Evolutionary conservation across 2,113 vertebrate species (phyloP).

Genomic region (Sigmodon hispidus): DNA sequence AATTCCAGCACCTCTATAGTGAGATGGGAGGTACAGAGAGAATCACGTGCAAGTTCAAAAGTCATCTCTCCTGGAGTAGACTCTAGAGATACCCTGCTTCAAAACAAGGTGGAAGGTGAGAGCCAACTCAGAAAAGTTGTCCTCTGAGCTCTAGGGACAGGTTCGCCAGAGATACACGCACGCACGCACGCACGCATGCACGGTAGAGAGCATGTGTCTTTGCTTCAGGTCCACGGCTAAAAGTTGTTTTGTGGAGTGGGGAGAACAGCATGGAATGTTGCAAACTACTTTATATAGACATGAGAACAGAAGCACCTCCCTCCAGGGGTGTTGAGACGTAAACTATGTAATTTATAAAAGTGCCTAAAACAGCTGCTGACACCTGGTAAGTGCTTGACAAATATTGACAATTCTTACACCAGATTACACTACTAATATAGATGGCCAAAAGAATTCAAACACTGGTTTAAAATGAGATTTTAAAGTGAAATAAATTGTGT

Average conservation of each 20-base stretch:
- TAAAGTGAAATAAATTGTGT: constrained; percentile 52
- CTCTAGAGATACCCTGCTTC: not conserved
- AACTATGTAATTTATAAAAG: not conserved
- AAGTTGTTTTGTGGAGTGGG: not conserved
- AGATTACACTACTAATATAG: not conserved
- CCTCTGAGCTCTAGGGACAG: not conserved
- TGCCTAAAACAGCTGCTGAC: not conserved
- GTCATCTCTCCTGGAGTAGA: not conserved
- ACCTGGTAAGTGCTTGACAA: constrained; percentile 2
- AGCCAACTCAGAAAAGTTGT: not conserved
- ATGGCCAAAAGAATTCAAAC: constrained; percentile 2
- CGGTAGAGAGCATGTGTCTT: not conserved
- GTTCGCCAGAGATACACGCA: not conserved
- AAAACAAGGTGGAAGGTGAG: not conserved
- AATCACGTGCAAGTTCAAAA: not conserved
- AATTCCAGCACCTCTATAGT: not conserved
- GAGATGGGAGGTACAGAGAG: not conserved
- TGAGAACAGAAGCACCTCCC: not conserved
- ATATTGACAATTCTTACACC: not conserved
- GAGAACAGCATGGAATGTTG: not conserved
- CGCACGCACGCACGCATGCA: not conserved
- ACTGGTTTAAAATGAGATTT: constrained; percentile 49
- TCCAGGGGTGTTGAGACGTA: constrained; percentile 16
- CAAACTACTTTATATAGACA: not conserved
- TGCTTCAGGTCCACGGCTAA: constrained; percentile 31